A percentile compares a stretch with the other conserved stretches of the same genome.
Evolutionary conservation across 2,888 invertebrate species (phyloP).

Genomic region (Alentia gelatinosa): DNA sequence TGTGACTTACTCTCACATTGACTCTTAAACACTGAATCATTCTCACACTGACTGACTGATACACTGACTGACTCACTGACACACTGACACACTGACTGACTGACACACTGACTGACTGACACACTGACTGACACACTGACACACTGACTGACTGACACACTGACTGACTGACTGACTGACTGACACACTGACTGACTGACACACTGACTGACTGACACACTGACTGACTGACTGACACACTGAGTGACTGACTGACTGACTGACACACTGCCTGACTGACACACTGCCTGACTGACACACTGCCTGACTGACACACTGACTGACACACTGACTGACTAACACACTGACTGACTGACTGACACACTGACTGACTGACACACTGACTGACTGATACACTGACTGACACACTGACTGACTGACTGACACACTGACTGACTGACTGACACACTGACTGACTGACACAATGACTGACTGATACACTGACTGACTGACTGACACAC

Average conservation of each 20-base stretch:
- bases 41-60: too few relatives aligned
- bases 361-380: not conserved
- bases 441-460: not conserved
- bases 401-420: not conserved
- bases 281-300: not conserved
- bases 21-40: too few relatives aligned
- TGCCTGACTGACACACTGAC: not conserved
- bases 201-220: not conserved
- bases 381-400: not conserved
- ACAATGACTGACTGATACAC: too few relatives aligned
- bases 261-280: not conserved
- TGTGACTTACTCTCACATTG: too few relatives aligned
- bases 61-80: too few relatives aligned
- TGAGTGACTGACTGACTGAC: not conserved
- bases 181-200: not conserved
- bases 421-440: not conserved
- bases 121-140: not conserved
- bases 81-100: too few relatives aligned
- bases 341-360: not conserved
- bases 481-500: not conserved
- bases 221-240: not conserved
- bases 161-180: not conserved
- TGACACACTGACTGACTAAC: not conserved
- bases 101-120: too few relatives aligned
- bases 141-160: not conserved